Conservation (phyloP, 2,113 vertebrate genomes). For the Aplodontia rufa region DNA sequence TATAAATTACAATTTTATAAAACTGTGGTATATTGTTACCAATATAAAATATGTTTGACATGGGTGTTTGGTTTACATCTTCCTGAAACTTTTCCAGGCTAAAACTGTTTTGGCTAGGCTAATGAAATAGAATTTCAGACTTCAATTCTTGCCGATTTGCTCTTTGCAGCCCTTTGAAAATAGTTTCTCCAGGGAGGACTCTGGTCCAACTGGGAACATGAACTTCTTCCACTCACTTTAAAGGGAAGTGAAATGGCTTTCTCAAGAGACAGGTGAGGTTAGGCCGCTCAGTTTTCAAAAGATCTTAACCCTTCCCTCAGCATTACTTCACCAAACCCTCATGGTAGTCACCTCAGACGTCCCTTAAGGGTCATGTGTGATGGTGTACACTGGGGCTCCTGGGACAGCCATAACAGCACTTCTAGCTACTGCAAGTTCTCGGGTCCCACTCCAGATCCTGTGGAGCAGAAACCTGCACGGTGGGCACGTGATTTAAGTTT, state of each 20-base stretch:
- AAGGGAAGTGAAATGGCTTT: neutral
- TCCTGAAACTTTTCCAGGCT: neutral
- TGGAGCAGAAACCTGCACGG: neutral
- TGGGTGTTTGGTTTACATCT: neutral
- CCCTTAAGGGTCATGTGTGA: neutral
- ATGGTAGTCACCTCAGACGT: neutral
- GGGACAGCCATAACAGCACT: neutral
- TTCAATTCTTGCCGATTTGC: neutral
- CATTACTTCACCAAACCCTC: neutral
- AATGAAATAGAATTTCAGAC: neutral
- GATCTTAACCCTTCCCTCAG: neutral
- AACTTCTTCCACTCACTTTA: neutral
- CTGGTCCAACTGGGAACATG: neutral
- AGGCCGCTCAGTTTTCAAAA: neutral
- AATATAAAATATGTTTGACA: slow-evolving; percentile 31
- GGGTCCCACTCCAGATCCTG: neutral
- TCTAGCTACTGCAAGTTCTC: neutral
- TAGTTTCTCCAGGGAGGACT: neutral
- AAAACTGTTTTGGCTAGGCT: neutral
- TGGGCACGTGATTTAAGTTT: neutral
- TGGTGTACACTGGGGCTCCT: neutral
- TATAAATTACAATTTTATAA: neutral
- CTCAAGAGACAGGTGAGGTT: neutral
- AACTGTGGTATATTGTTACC: neutral
- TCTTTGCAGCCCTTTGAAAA: neutral